These are phyloP conservation scores for Dioctria rufipes DNA, from an alignment of 2,888 invertebrate genomes.

Conservation along the genomic window DNA sequence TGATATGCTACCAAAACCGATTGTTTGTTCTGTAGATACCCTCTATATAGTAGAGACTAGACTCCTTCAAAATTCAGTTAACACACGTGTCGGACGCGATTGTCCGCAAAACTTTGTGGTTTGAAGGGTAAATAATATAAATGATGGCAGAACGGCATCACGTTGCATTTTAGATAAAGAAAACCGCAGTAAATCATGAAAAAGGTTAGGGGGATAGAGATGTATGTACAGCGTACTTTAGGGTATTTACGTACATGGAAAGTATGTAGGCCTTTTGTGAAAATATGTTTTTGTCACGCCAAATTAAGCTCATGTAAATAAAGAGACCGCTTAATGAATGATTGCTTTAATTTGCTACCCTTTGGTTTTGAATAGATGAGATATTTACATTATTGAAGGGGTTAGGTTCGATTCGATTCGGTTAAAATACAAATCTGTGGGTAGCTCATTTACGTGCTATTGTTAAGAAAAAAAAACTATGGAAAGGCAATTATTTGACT, in stretches of 20 bases:
- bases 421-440: background rate
- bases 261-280: background rate
- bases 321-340: conserved; percentile 10
- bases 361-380: background rate
- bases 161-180: background rate
- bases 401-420: background rate
- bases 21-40: background rate
- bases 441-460: background rate
- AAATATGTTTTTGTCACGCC: background rate
- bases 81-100: background rate
- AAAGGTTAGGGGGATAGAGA: background rate
- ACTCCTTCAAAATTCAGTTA: background rate
- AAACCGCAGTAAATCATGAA: background rate
- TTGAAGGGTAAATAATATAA: background rate
- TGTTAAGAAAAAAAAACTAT: too few relatives aligned
- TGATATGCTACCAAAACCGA: background rate
- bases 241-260: too few relatives aligned
- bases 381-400: background rate
- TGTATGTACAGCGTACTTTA: background rate
- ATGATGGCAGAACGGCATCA: background rate
- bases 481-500: too few relatives aligned
- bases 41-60: too few relatives aligned
- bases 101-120: background rate
- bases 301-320: conserved; percentile 10
- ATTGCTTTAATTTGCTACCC: conserved; percentile 4